Conservation (phyloP, 2,888 invertebrate genomes). For the Eilema sororculum region DNA sequence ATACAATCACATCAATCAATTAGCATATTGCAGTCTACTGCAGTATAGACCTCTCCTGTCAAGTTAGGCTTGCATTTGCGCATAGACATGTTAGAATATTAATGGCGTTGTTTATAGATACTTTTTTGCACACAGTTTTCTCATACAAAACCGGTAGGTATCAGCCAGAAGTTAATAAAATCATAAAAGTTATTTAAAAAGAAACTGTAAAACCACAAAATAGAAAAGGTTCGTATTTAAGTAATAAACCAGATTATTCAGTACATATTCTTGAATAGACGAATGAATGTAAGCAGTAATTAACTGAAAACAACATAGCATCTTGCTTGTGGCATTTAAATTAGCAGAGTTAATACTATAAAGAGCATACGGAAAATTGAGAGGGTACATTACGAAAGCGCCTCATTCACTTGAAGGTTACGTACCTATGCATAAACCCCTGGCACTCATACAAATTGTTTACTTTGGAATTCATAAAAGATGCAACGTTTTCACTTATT, state of each 20-base stretch:
- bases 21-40: not conserved
- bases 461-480: slow-evolving; percentile 63
- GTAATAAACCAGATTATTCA: not conserved
- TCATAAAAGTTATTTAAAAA: not conserved
- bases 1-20: not conserved
- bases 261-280: not conserved
- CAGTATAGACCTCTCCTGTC: no score
- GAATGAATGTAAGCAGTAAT: slow-evolving; percentile 45
- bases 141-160: not conserved
- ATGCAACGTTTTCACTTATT: slow-evolving; percentile 56
- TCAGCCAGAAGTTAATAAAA: not conserved
- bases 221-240: not conserved
- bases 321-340: slow-evolving; percentile 54
- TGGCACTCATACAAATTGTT: slow-evolving; percentile 63
- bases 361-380: slow-evolving; percentile 28
- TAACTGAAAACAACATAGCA: slow-evolving; percentile 54
- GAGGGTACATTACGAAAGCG: slow-evolving; percentile 10
- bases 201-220: not conserved
- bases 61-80: no score
- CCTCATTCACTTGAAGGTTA: slow-evolving; percentile 60
- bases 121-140: not conserved
- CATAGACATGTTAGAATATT: no score
- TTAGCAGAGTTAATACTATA: slow-evolving; percentile 59
- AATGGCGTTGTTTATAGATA: no score
- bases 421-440: slow-evolving; percentile 64